A percentile compares a stretch with the other conserved stretches of the same genome.
These are phyloP conservation scores for Pseudococcus jackbeardsleyi DNA, from an alignment of 2,888 invertebrate species.

Conservation along the genomic window DNA sequence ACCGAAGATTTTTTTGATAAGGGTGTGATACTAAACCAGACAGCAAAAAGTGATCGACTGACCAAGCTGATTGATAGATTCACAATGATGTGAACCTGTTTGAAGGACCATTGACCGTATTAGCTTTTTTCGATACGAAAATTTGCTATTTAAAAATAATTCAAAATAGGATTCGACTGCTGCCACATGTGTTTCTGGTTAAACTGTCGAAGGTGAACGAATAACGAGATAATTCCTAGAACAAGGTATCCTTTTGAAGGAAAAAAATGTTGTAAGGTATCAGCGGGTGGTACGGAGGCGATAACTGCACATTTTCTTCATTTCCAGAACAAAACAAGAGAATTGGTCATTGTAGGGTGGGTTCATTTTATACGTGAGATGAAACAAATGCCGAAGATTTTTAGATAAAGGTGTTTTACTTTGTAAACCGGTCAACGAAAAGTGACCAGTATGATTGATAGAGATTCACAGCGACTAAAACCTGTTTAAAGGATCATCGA, in stretches of 20 bases:
- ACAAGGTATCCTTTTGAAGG: not conserved
- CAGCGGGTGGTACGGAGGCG: not conserved
- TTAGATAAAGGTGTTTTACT: not conserved
- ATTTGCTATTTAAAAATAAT: not conserved
- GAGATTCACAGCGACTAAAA: not conserved
- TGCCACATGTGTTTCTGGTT: not conserved
- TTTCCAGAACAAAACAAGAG: not conserved
- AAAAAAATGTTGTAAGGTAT: not conserved
- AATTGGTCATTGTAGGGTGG: not conserved
- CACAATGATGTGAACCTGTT: not conserved
- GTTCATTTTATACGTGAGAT: not conserved
- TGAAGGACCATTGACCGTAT: not conserved
- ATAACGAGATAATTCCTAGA: not conserved
- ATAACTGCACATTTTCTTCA: not conserved
- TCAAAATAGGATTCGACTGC: not conserved
- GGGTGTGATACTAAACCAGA: not conserved
- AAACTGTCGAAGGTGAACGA: not conserved
- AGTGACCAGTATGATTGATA: not conserved
- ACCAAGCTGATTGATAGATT: not conserved
- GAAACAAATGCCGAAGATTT: slow-evolving; percentile 15
- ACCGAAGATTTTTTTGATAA: not conserved
- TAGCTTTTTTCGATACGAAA: not conserved
- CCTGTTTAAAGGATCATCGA: not conserved
- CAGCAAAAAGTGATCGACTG: not conserved
- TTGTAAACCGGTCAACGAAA: not conserved